Conservation (phyloP, 2,888 invertebrate species). For the Galeruca laticollis region DNA sequence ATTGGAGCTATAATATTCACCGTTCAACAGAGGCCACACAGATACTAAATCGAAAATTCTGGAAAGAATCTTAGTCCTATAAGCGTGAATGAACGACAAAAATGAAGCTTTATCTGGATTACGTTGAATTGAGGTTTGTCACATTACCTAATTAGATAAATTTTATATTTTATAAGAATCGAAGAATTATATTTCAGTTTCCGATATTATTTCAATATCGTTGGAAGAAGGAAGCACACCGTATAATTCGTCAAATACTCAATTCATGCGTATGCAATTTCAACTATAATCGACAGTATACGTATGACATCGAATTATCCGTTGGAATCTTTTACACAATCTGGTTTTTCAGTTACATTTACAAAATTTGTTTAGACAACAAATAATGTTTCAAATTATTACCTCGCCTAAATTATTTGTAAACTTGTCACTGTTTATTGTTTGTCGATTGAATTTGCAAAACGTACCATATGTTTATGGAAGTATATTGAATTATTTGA, state of each 20-base stretch:
- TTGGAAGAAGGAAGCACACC: neutral
- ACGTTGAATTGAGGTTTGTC: no score
- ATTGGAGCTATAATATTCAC: no score
- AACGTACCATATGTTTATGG: constrained; percentile 7
- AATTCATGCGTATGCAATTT: neutral
- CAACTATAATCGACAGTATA: neutral
- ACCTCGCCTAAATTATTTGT: constrained; percentile 31
- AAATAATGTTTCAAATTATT: constrained; percentile 23
- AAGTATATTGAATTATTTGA: constrained; percentile 18
- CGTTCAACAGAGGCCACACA: no score
- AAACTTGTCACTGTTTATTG: constrained; percentile 37
- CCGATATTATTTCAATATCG: neutral
- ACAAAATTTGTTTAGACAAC: constrained; percentile 27
- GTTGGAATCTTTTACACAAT: constrained; percentile 19
- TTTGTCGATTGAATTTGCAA: constrained; percentile 37
- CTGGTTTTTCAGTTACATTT: constrained; percentile 16
- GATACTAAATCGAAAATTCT: no score
- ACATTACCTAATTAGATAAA: no score
- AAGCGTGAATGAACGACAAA: no score
- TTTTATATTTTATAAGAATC: neutral
- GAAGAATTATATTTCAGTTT: neutral
- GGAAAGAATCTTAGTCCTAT: no score
- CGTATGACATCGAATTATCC: constrained; percentile 8
- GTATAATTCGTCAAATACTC: neutral
- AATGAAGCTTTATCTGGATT: no score